Conservation (phyloP, 2,113 vertebrate species). For the Pyxicephalus adspersus region DNA sequence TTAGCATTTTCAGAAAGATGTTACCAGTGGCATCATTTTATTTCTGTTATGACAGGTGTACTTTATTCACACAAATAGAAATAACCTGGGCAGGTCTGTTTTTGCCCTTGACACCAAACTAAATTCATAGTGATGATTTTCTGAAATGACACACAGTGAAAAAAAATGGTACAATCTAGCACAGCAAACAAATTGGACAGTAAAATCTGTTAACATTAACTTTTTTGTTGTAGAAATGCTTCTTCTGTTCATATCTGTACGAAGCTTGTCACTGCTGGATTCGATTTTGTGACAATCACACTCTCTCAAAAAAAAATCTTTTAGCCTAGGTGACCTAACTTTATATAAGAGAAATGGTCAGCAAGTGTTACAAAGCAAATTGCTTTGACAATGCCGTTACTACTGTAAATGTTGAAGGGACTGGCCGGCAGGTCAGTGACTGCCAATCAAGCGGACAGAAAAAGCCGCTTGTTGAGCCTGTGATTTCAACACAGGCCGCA, state of each 20-base stretch:
- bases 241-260: background rate
- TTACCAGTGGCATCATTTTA: too few species aligned
- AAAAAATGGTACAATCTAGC: too few species aligned
- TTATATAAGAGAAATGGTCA: slow-evolving; percentile 73
- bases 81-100: too few species aligned
- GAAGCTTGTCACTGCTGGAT: background rate
- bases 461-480: slow-evolving; percentile 75
- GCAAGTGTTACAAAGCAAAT: slow-evolving; percentile 75
- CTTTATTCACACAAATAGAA: too few species aligned
- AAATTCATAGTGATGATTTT: too few species aligned
- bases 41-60: too few species aligned
- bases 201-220: too few species aligned
- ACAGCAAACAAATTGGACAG: background rate
- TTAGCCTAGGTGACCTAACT: slow-evolving; percentile 69
- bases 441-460: slow-evolving; percentile 80
- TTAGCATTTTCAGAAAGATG: too few species aligned
- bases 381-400: slow-evolving; percentile 78
- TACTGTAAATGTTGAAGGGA: slow-evolving; percentile 77
- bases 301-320: slow-evolving; percentile 63
- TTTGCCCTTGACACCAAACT: too few species aligned
- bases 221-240: background rate
- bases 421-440: slow-evolving; percentile 76
- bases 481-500: slow-evolving; percentile 83
- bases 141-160: too few species aligned
- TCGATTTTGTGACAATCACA: slow-evolving; percentile 56